These are phyloP conservation scores for Dicycla oo DNA, from an alignment of 2,888 invertebrate genomes.

Conservation along the genomic window DNA sequence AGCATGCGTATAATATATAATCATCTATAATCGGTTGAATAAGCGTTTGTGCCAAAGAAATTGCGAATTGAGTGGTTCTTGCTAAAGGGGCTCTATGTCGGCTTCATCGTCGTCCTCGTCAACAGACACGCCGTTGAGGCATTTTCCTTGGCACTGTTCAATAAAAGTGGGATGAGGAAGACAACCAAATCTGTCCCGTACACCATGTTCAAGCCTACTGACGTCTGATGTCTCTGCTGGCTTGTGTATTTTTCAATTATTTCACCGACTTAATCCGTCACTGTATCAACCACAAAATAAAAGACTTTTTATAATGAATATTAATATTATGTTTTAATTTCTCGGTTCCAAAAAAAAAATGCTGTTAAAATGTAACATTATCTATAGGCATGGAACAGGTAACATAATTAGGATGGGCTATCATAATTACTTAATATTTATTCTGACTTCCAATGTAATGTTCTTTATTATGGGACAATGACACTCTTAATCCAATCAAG, in stretches of 20 bases:
- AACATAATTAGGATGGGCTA: not conserved
- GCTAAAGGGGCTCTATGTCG: too few relatives aligned
- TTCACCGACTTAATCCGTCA: not conserved
- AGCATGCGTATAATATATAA: too few relatives aligned
- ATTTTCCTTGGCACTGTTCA: too few relatives aligned
- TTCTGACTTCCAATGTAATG: not conserved
- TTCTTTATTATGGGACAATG: constrained; percentile 22
- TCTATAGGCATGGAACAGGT: not conserved
- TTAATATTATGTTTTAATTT: not conserved
- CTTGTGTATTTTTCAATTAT: not conserved
- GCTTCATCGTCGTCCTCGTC: too few relatives aligned
- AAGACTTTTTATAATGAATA: not conserved
- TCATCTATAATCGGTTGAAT: too few relatives aligned
- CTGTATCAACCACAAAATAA: not conserved
- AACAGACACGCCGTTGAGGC: too few relatives aligned
- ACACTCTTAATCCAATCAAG: constrained; percentile 88
- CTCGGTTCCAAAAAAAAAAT: not conserved
- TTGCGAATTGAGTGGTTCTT: too few relatives aligned
- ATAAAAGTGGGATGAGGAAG: too few relatives aligned
- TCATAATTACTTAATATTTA: not conserved
- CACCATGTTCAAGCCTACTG: too few relatives aligned
- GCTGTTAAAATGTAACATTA: not conserved
- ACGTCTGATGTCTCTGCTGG: too few relatives aligned
- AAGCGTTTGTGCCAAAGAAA: too few relatives aligned
- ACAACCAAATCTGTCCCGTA: too few relatives aligned